Evolutionary conservation across 2,888 invertebrate species (phyloP), one percentile per base, ranked within the genome.

Genomic region (Polyommatus iphigenia): DNA sequence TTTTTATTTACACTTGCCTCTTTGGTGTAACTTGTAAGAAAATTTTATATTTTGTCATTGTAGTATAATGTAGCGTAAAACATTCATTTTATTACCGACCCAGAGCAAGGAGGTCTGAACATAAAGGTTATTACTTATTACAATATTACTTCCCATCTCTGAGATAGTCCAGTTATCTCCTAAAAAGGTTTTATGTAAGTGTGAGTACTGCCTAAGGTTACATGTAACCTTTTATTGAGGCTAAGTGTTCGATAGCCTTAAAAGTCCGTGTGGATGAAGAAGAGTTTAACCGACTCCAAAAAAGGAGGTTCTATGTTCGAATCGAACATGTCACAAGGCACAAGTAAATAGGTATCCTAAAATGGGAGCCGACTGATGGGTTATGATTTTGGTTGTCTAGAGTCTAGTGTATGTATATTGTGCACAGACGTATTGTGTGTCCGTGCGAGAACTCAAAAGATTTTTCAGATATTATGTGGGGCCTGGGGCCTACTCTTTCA

Each of bases 71-170:
- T 10, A 46, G 41, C 41, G 41, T 41, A 46, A 46, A 54, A 20
- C 13, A 50, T 36, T 73, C 4, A 73, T 73, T 46, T 46, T 41
- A 73, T 6, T 46, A n/a, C 20, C 73, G 24, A 73, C 73, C 73
- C 50, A 24, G 4, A 50, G 15, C 10, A 46, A 73, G 72, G 72
- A 36, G 72, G 41, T 41, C 72, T n/a, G 46, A 20, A 50, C 15
- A 73, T 73, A 73, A 73, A 73, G 50, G 50, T 73, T 46, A 41
- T 15, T 50, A 50, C 13, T 73, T 46, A 41, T 15, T 50, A 50
- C 13, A 46, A 24, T 46, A 73, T 73, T 24, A 73, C 46, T 73
- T 73, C 73, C 50, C 46, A 73, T 73, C 36, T 73, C 46, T 73
- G 13, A 72, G 41, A 41, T 36, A 13, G 73, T 46, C 36, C 62